Percentiles rank a stretch among this genome's conserved stretches.
phyloP scores from a whole-genome alignment of 2,797 vertebrate species.

The Lepidocolaptes lacrymiger region DNA sequence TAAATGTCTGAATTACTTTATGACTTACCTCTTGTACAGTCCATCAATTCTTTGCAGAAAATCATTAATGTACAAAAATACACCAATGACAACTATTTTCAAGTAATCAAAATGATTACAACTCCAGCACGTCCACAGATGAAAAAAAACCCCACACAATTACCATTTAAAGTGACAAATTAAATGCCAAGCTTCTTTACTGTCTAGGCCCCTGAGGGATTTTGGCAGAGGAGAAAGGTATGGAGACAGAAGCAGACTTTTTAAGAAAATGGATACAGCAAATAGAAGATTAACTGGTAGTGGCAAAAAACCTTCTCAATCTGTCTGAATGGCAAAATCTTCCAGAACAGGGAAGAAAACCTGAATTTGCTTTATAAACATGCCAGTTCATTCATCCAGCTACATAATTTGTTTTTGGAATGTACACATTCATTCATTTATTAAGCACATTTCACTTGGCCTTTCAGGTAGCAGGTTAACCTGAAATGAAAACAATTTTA shows the following conservation, averaged over 20 bases:
- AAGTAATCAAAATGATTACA: neutral
- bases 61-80: neutral
- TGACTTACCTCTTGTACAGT: neutral
- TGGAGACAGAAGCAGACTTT: neutral
- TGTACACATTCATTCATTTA: neutral
- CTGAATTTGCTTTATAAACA: neutral
- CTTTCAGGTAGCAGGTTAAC: constrained; percentile 24
- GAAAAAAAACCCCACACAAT: neutral
- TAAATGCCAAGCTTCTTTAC: neutral
- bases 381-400: neutral
- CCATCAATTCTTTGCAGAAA: neutral
- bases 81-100: neutral
- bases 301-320: neutral
- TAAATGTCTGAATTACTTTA: neutral
- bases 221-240: neutral
- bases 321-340: constrained; percentile 8
- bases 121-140: neutral
- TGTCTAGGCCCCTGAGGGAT: neutral
- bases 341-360: neutral
- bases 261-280: neutral
- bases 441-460: constrained; percentile 48
- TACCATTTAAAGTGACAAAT: neutral
- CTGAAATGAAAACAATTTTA: neutral
- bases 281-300: neutral
- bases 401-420: neutral